A percentile compares a stretch with the other conserved stretches of the same genome.
phyloP scores from a whole-genome alignment of 2,797 vertebrate species.

The Poecilia wingei region DNA sequence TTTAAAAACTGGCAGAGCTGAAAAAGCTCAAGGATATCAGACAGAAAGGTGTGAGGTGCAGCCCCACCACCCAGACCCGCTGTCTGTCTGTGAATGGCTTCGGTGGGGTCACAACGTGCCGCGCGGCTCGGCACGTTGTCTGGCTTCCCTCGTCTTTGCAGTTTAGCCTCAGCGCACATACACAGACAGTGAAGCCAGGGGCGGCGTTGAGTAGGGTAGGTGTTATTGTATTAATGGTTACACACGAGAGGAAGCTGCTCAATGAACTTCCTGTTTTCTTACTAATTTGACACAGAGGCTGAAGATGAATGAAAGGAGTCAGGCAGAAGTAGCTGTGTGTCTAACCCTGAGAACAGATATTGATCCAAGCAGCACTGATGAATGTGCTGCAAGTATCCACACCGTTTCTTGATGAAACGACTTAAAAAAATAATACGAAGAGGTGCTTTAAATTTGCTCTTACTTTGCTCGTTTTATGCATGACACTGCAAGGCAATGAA shows the following conservation, averaged over 20 bases:
- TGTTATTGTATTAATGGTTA: constrained; percentile 30
- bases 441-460: background rate
- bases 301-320: constrained; percentile 20
- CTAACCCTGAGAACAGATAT: background rate
- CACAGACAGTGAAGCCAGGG: constrained; percentile 9
- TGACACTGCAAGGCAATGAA: background rate
- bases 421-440: background rate
- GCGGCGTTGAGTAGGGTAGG: background rate
- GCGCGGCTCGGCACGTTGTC: constrained; percentile 1
- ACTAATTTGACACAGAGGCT: constrained; percentile 28
- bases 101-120: background rate
- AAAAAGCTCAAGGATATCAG: constrained; percentile 30
- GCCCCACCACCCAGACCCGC: background rate
- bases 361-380: background rate
- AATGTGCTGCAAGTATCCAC: background rate
- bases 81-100: constrained; percentile 4
- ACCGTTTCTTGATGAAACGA: background rate
- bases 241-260: constrained; percentile 36
- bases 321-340: background rate
- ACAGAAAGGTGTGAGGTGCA: constrained; percentile 6
- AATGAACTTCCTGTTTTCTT: constrained; percentile 44
- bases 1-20: constrained; percentile 24
- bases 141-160: constrained; percentile 6
- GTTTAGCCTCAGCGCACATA: constrained; percentile 28
- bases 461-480: background rate